Conservation (phyloP, 2,888 invertebrate species). For the Lasioglossum zephyrum region DNA sequence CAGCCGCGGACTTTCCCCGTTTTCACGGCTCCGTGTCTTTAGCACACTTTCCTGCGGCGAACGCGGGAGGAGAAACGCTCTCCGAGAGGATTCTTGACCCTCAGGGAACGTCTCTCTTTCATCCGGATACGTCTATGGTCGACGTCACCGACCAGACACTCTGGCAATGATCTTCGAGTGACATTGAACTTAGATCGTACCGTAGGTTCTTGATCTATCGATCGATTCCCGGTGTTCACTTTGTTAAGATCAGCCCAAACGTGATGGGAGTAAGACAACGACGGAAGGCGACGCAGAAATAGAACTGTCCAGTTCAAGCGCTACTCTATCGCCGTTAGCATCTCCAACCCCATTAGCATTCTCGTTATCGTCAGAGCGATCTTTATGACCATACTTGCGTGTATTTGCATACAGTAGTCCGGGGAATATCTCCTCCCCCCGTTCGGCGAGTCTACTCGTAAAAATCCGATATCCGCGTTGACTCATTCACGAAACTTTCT, state of each 20-base stretch:
- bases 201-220: not conserved
- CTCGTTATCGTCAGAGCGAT: not conserved
- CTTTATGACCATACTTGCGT: not conserved
- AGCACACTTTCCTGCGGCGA: constrained; percentile 35
- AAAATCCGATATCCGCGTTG: not conserved
- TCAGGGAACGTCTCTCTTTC: not conserved
- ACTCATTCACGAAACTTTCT: not conserved
- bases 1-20: constrained; percentile 43
- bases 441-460: not conserved
- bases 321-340: not conserved
- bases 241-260: not conserved
- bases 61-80: not conserved
- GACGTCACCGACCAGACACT: not conserved
- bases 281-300: not conserved
- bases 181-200: not conserved
- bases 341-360: not conserved
- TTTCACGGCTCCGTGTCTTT: constrained; percentile 37
- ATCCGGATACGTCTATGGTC: not conserved
- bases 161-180: not conserved
- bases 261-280: not conserved
- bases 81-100: not conserved
- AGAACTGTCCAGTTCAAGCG: not conserved
- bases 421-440: not conserved
- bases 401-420: not conserved
- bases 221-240: not conserved